Conservation (phyloP, 2,113 vertebrate species). For the Astatoreochromis straeleni region DNA sequence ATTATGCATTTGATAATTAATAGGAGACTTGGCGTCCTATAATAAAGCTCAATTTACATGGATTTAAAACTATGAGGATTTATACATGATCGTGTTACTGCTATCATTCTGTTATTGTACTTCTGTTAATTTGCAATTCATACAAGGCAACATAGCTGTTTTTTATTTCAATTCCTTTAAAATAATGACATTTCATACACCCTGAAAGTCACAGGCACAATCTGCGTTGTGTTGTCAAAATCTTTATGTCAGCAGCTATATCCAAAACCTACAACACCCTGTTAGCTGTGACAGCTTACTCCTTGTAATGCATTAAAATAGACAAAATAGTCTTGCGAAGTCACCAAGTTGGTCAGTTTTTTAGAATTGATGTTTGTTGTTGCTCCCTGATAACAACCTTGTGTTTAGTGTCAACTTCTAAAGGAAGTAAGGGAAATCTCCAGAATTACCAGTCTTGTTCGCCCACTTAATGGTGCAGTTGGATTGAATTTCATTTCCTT, state of each 20-base stretch:
- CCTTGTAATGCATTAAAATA: neutral
- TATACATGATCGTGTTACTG: neutral
- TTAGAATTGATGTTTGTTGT: neutral
- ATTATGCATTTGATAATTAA: constrained; percentile 31
- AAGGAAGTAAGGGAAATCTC: neutral
- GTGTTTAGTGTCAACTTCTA: neutral
- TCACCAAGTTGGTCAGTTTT: neutral
- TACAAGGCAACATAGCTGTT: neutral
- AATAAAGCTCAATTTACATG: neutral
- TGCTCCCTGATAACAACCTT: neutral
- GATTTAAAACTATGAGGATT: neutral
- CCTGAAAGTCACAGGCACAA: neutral
- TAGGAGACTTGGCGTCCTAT: neutral
- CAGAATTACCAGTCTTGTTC: constrained; percentile 34
- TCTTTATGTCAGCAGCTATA: neutral
- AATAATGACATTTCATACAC: neutral
- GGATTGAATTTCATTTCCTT: constrained; percentile 64
- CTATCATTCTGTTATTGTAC: neutral
- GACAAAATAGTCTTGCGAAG: neutral
- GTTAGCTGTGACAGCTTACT: neutral
- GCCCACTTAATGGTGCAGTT: constrained; percentile 57
- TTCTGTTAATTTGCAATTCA: neutral
- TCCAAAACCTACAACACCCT: neutral
- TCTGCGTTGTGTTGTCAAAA: neutral
- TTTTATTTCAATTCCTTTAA: neutral